Evolutionary conservation across 2,888 invertebrate genomes (phyloP).

Genomic region (Operophtera brumata): DNA sequence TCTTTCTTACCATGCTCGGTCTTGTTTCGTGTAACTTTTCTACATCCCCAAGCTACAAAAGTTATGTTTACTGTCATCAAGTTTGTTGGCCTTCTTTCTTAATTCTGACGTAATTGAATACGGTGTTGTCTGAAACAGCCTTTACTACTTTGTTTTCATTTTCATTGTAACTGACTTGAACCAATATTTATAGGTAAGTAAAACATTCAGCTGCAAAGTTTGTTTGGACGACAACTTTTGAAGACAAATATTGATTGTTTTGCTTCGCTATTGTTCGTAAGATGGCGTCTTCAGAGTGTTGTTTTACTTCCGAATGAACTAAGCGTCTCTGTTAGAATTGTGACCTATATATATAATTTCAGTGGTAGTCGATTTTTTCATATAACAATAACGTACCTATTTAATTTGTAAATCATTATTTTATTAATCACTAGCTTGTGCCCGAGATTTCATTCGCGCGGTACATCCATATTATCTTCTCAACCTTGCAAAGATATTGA

Average conservation of each 20-base stretch:
- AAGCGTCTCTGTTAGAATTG: constrained; percentile 1
- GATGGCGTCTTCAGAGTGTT: constrained; percentile 10
- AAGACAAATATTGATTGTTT: constrained; percentile 24
- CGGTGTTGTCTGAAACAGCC: neutral
- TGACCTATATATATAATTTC: neutral
- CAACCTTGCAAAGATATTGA: too few species aligned
- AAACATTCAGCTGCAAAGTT: constrained; percentile 16
- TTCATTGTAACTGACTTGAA: neutral
- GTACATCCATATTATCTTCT: too few species aligned
- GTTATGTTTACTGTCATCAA: too few species aligned
- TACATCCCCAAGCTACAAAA: too few species aligned
- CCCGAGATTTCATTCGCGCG: too few species aligned
- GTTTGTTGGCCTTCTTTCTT: too few species aligned
- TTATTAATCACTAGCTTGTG: too few species aligned
- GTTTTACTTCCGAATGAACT: constrained; percentile 10
- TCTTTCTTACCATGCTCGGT: too few species aligned
- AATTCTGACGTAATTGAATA: too few species aligned
- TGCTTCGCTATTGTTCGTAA: constrained; percentile 7
- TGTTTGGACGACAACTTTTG: constrained; percentile 17
- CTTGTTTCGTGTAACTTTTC: too few species aligned
- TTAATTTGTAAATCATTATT: too few species aligned
- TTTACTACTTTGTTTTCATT: neutral
- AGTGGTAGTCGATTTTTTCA: neutral
- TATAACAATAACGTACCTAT: neutral
- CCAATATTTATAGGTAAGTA: constrained; percentile 19